Conservation (phyloP, 2,888 invertebrate genomes). For the Amphimallon solstitiale region DNA sequence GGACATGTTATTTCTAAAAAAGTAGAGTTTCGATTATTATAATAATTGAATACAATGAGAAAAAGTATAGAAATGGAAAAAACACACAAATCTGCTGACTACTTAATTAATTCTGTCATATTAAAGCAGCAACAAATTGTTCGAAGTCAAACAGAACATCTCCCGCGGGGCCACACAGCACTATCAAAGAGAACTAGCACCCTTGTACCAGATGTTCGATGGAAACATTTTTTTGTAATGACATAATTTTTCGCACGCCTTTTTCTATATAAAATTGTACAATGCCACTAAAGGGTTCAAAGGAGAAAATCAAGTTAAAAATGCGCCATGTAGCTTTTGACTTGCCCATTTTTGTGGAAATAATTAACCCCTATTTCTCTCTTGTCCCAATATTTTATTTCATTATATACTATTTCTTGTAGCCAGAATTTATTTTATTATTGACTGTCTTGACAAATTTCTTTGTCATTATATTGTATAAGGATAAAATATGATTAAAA, state of each 20-base stretch:
- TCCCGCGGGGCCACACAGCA: constrained; percentile 48
- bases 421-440: too few species aligned
- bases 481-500: too few species aligned
- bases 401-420: too few species aligned
- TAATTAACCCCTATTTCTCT: constrained; percentile 9
- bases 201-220: constrained; percentile 28
- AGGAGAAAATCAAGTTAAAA: constrained; percentile 50
- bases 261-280: constrained; percentile 54
- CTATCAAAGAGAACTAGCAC: neutral
- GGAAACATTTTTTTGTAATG: constrained; percentile 46
- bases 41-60: too few species aligned
- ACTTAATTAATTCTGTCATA: constrained; percentile 50
- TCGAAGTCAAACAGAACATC: constrained; percentile 33
- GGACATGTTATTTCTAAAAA: too few species aligned
- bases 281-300: constrained; percentile 49
- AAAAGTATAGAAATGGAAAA: too few species aligned
- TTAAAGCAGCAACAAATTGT: constrained; percentile 48
- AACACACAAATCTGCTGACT: constrained; percentile 35
- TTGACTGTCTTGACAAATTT: too few species aligned
- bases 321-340: constrained; percentile 47
- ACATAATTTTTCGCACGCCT: constrained; percentile 59
- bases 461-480: too few species aligned
- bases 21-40: too few species aligned
- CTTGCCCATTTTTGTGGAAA: constrained; percentile 29
- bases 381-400: too few species aligned